phyloP scores from a whole-genome alignment of 2,113 vertebrate species.

The Meles meles region DNA sequence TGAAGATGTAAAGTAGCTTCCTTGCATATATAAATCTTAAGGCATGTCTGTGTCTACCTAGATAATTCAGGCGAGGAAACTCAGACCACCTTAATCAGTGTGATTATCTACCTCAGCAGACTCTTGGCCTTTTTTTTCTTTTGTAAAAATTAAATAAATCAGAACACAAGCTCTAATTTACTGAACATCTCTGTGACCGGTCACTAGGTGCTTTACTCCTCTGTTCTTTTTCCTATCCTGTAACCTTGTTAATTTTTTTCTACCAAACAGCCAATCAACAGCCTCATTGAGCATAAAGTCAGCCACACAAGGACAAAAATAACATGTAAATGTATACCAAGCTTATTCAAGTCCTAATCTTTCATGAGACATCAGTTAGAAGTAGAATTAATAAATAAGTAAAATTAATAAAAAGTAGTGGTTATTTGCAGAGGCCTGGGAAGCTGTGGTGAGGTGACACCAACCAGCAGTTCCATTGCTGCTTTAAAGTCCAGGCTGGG shows the following conservation, averaged over 20 bases:
- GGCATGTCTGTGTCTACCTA: background rate
- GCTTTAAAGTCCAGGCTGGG: background rate
- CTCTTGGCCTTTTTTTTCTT: background rate
- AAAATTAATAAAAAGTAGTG: background rate
- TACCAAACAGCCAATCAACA: background rate
- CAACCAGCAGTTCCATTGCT: background rate
- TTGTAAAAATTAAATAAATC: slow-evolving; percentile 36
- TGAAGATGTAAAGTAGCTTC: slow-evolving; percentile 20
- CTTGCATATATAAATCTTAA: background rate
- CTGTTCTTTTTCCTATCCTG: background rate
- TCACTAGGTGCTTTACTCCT: background rate
- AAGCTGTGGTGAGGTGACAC: background rate
- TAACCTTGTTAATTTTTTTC: background rate
- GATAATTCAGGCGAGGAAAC: background rate
- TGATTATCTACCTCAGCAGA: background rate
- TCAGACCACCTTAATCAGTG: background rate
- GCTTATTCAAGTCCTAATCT: background rate
- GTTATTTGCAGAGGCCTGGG: background rate
- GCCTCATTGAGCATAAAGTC: background rate
- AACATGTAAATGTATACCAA: background rate
- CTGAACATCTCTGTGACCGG: background rate
- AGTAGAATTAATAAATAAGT: background rate
- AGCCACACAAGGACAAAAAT: background rate
- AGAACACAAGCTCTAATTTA: background rate
- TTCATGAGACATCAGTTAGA: background rate